phyloP scores from a whole-genome alignment of 2,888 invertebrate species.

The Drosophila borealis region DNA sequence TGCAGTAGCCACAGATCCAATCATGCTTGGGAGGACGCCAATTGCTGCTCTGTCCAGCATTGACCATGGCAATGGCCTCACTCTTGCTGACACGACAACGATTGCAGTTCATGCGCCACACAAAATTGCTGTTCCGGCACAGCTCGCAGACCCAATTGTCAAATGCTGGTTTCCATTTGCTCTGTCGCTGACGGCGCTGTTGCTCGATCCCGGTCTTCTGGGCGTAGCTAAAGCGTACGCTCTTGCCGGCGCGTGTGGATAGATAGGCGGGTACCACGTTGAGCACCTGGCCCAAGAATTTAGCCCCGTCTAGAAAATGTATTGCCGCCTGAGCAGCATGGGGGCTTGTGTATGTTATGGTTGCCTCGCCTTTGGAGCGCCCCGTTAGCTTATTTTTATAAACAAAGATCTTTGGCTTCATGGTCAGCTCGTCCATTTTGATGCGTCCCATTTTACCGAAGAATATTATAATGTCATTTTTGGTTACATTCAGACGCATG shows the following conservation, averaged over 20 bases:
- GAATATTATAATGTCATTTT: conserved; percentile 61
- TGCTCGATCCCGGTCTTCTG: conserved; percentile 33
- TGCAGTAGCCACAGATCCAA: conserved; percentile 58
- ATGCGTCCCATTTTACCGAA: conserved; percentile 60
- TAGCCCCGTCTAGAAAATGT: conserved; percentile 42
- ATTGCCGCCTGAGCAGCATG: conserved; percentile 64
- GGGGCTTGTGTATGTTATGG: conserved; percentile 59
- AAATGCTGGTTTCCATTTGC: conserved; percentile 64
- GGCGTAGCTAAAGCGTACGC: conserved; percentile 56
- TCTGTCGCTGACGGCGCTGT: conserved; percentile 43
- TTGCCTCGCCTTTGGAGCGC: conserved; percentile 72
- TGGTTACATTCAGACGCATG: conserved; percentile 64
- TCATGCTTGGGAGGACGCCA: conserved; percentile 47
- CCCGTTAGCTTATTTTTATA: conserved; percentile 68
- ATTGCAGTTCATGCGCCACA: conserved; percentile 68
- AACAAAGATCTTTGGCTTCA: conserved; percentile 71
- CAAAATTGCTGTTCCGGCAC: conserved; percentile 68
- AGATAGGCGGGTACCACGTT: conserved; percentile 65
- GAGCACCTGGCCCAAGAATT: conserved; percentile 53
- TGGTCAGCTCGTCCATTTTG: conserved; percentile 46
- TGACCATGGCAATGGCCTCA: conserved; percentile 11
- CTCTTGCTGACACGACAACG: conserved; percentile 53
- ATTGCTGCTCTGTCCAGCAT: not conserved
- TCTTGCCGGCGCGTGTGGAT: conserved; percentile 52
- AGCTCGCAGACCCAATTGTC: conserved; percentile 67